Percentiles rank a stretch among this genome's conserved stretches.
Conservation (phyloP, 2,113 vertebrate genomes). For the Atrichornis clamosus region DNA sequence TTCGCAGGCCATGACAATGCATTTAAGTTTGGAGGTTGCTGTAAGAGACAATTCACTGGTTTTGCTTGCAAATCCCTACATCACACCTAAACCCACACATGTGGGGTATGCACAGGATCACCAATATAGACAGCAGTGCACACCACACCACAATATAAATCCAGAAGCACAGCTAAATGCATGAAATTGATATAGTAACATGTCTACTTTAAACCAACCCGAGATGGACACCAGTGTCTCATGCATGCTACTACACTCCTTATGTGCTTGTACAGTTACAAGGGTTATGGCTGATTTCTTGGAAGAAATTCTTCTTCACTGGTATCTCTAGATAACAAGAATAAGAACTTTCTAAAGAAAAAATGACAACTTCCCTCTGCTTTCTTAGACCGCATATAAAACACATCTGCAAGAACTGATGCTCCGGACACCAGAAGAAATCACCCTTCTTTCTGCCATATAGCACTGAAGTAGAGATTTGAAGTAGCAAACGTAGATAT, state of each 20-base stretch:
- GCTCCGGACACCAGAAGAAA: background rate
- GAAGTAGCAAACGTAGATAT: background rate
- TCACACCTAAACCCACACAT: background rate
- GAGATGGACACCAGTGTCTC: background rate
- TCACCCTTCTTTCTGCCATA: background rate
- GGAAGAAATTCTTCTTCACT: background rate
- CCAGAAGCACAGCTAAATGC: background rate
- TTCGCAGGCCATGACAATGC: background rate
- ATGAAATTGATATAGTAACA: background rate
- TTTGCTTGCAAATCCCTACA: background rate
- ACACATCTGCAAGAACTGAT: background rate
- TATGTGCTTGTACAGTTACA: background rate
- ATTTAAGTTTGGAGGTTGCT: background rate
- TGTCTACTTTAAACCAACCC: background rate
- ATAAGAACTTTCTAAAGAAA: background rate
- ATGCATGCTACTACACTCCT: background rate
- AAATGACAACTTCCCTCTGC: background rate
- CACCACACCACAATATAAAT: background rate
- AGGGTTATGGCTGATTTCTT: background rate
- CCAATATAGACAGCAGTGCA: accelerated
- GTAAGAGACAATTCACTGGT: background rate
- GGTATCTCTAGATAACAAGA: background rate
- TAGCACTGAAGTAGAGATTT: background rate
- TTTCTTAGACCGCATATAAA: background rate
- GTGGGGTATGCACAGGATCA: background rate